Evolutionary conservation across 92 coral and sea anemone genomes (phyloP).

Genomic region (Pocillopora meandrina): DNA sequence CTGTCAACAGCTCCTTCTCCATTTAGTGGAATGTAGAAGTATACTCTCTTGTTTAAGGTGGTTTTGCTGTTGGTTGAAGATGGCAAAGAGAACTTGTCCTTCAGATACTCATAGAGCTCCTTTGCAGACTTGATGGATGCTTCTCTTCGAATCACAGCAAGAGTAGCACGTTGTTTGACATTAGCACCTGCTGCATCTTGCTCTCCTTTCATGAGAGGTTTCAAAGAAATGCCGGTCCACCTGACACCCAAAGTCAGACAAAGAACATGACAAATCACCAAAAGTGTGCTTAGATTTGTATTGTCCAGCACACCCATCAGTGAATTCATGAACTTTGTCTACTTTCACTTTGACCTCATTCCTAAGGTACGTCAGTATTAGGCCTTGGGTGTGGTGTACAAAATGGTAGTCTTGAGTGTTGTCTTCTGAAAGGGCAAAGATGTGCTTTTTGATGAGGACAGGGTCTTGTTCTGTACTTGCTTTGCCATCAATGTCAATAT

Average conservation of each 20-base stretch:
- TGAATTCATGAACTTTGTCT: no score
- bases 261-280: no score
- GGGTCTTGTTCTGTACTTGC: no score
- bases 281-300: no score
- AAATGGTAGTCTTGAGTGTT: no score
- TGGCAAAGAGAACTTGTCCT: constrained; percentile 36
- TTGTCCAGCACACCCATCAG: no score
- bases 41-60: constrained; percentile 33
- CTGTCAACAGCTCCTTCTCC: constrained; percentile 50
- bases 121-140: constrained; percentile 40
- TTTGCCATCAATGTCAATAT: no score
- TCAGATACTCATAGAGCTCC: constrained; percentile 27
- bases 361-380: no score
- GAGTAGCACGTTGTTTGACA: constrained; percentile 45
- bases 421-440: no score
- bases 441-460: no score
- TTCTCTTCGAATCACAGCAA: constrained; percentile 45
- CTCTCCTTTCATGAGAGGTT: constrained; percentile 57
- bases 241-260: constrained; percentile 30
- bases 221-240: constrained; percentile 46
- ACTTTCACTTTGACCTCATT: no score
- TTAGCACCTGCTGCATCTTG: constrained; percentile 62
- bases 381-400: no score
- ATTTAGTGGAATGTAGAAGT: constrained; percentile 38
- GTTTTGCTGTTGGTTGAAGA: constrained; percentile 23